phyloP scores from a whole-genome alignment of 2,888 invertebrate species.

The Ochropleura leucogaster region DNA sequence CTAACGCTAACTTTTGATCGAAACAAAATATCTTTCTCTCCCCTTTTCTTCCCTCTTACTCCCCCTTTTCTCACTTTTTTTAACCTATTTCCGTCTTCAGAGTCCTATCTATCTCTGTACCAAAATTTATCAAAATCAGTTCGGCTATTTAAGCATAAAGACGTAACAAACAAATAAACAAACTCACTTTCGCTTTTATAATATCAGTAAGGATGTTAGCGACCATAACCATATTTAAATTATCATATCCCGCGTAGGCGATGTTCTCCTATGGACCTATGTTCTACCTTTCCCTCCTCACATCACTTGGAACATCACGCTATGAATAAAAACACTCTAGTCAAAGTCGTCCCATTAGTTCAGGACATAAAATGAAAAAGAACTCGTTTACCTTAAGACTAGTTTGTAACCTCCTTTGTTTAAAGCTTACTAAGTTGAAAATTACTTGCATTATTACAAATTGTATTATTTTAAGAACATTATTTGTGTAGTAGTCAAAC shows the following conservation, averaged over 20 bases:
- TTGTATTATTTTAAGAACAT: not conserved
- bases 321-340: constrained; percentile 20
- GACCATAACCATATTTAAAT: constrained; percentile 6
- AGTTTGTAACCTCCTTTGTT: constrained; percentile 33
- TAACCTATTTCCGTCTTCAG: too few relatives aligned
- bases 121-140: too few relatives aligned
- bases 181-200: too few relatives aligned
- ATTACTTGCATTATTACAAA: too few relatives aligned
- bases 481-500: not conserved
- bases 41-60: too few relatives aligned
- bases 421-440: not conserved
- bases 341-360: constrained; percentile 16
- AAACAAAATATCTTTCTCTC: too few relatives aligned
- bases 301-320: not conserved
- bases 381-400: constrained; percentile 52
- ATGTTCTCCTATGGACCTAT: constrained; percentile 1
- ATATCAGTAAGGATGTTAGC: too few relatives aligned
- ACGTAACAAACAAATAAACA: too few relatives aligned
- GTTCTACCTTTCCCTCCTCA: constrained; percentile 8
- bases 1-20: too few relatives aligned
- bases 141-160: too few relatives aligned
- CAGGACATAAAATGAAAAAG: constrained; percentile 29
- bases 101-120: too few relatives aligned
- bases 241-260: constrained; percentile 5
- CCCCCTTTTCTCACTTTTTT: too few relatives aligned